Conservation (phyloP, 2,797 vertebrate genomes). For the Oreortyx pictus region DNA sequence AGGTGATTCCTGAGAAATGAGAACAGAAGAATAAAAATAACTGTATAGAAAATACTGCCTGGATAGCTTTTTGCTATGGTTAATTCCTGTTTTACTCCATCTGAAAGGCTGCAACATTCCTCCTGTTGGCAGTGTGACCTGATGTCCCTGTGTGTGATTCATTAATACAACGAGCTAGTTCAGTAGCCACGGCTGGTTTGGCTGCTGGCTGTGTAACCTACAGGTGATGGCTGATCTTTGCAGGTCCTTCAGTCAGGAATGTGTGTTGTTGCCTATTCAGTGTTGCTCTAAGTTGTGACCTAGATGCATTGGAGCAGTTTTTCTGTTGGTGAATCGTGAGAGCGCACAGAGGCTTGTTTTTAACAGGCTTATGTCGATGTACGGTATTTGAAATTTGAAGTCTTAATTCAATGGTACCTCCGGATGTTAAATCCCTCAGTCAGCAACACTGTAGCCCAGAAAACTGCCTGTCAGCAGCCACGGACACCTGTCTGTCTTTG, state of each 20-base stretch:
- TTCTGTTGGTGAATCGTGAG: background rate
- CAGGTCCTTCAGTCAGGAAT: background rate
- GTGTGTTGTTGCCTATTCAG: background rate
- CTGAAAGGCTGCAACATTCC: background rate
- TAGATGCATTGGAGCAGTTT: background rate
- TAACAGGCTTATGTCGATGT: background rate
- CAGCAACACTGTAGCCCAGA: background rate
- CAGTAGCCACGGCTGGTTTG: rapidly evolving
- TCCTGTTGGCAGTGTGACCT: background rate
- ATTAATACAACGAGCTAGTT: background rate
- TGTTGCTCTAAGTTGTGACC: background rate
- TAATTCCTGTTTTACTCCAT: background rate
- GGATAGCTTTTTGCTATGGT: background rate
- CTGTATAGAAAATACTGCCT: constrained; percentile 44
- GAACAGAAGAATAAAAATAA: constrained; percentile 59
- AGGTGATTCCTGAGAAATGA: constrained; percentile 61
- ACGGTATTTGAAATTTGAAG: background rate
- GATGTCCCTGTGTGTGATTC: background rate
- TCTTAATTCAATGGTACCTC: background rate
- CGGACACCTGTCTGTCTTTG: background rate
- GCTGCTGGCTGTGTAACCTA: background rate
- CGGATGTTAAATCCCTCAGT: background rate
- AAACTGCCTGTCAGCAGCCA: background rate
- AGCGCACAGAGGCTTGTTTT: background rate
- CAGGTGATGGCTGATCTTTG: background rate